phyloP scores from a whole-genome alignment of 2,888 invertebrate species.

The Carterocephalus palaemon region DNA sequence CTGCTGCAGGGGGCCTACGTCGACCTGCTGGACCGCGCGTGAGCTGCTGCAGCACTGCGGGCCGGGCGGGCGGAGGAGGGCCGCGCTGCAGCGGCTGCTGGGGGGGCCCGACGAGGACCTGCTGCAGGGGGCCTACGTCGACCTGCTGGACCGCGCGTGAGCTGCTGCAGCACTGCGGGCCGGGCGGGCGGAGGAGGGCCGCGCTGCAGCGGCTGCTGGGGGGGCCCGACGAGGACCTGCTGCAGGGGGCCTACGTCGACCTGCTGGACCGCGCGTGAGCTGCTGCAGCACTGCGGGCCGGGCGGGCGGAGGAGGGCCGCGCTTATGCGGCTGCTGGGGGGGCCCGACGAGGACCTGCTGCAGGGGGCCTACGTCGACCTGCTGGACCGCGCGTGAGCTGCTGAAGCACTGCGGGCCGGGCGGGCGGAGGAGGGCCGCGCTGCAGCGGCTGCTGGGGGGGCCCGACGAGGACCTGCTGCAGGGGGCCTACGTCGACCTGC shows the following conservation, averaged over 20 bases:
- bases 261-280: constrained; percentile 67
- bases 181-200: constrained; percentile 81
- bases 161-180: constrained; percentile 84
- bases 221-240: constrained; percentile 80
- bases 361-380: constrained; percentile 88
- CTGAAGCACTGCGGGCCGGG: too few species aligned
- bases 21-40: constrained; percentile 78
- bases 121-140: constrained; percentile 87
- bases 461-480: too few species aligned
- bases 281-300: constrained; percentile 83
- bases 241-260: constrained; percentile 88
- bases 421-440: too few species aligned
- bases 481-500: too few species aligned
- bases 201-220: constrained; percentile 83
- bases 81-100: constrained; percentile 82
- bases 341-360: constrained; percentile 81
- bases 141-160: constrained; percentile 76
- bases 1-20: constrained; percentile 87
- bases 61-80: constrained; percentile 82
- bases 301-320: constrained; percentile 82
- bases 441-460: too few species aligned
- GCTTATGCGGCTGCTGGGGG: constrained; percentile 82
- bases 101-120: constrained; percentile 81
- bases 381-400: constrained; percentile 57
- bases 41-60: constrained; percentile 83